Conservation (phyloP, 2,797 vertebrate species). For the Sebastes hubbsi region DNA sequence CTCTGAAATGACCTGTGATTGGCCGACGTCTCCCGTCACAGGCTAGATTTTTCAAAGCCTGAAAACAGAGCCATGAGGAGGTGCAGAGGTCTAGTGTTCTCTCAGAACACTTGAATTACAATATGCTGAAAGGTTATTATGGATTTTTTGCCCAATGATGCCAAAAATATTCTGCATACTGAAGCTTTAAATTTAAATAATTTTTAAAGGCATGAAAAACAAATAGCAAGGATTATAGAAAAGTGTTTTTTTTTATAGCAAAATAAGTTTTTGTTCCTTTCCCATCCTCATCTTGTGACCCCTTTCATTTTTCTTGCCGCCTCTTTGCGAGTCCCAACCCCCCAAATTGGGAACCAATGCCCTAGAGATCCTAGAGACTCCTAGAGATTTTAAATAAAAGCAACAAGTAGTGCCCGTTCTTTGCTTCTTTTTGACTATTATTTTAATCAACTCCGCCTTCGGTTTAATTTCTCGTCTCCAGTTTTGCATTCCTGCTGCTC, state of each 20-base stretch:
- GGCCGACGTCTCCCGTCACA: too few species aligned
- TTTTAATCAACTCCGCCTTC: background rate
- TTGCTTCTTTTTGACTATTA: background rate
- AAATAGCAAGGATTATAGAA: background rate
- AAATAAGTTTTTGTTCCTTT: background rate
- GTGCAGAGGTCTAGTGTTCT: too few species aligned
- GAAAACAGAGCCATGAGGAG: too few species aligned
- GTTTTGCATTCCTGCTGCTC: constrained; percentile 12
- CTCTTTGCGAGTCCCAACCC: background rate
- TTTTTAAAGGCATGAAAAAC: background rate
- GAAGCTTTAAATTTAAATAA: background rate
- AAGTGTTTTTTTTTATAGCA: background rate
- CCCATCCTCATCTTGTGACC: background rate
- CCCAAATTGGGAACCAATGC: background rate
- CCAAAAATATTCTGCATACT: too few species aligned
- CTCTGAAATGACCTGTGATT: too few species aligned
- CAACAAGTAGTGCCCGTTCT: background rate
- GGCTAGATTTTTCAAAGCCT: too few species aligned
- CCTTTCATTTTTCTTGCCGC: background rate
- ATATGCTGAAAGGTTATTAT: too few species aligned
- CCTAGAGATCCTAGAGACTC: too few species aligned
- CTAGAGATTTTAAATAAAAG: background rate
- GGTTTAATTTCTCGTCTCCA: constrained; percentile 1
- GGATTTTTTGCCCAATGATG: too few species aligned
- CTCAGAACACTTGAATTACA: too few species aligned